phyloP scores from a whole-genome alignment of 2,113 vertebrate genomes.

The Eublepharis macularius region DNA sequence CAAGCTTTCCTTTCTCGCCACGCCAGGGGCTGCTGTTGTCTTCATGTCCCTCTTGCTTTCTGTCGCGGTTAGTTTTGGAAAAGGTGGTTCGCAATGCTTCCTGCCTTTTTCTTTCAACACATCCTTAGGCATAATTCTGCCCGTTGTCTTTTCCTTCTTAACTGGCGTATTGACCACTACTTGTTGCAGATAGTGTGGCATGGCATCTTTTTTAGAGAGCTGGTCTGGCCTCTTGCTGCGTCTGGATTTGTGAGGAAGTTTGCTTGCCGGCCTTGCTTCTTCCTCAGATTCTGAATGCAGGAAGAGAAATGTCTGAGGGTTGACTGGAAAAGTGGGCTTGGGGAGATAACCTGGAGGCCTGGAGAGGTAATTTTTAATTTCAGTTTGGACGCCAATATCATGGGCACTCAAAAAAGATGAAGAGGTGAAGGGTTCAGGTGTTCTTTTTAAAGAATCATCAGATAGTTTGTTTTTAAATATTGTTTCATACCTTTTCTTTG shows the following conservation, averaged over 20 bases:
- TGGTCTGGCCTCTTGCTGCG: slow-evolving; percentile 38
- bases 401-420: slow-evolving; percentile 11
- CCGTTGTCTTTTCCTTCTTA: slow-evolving; percentile 30
- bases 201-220: not conserved
- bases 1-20: slow-evolving; percentile 42
- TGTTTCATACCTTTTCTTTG: slow-evolving; percentile 44
- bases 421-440: slow-evolving; percentile 15
- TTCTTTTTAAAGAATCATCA: slow-evolving; percentile 17
- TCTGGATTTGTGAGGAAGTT: slow-evolving; percentile 37
- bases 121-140: slow-evolving; percentile 16
- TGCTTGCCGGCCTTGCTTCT: slow-evolving; percentile 33
- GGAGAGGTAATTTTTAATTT: slow-evolving; percentile 19
- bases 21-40: slow-evolving; percentile 25
- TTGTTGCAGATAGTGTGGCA: not conserved
- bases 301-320: slow-evolving; percentile 22
- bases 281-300: slow-evolving; percentile 41
- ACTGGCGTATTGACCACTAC: slow-evolving; percentile 23
- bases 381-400: slow-evolving; percentile 36
- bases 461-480: slow-evolving; percentile 34
- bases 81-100: slow-evolving; percentile 5
- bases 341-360: not conserved
- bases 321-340: slow-evolving; percentile 26
- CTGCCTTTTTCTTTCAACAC: slow-evolving; percentile 24
- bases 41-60: slow-evolving; percentile 44
- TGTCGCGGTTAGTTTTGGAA: not conserved